phyloP scores from a whole-genome alignment of 2,113 vertebrate species.

The Erythrolamprus reginae region DNA sequence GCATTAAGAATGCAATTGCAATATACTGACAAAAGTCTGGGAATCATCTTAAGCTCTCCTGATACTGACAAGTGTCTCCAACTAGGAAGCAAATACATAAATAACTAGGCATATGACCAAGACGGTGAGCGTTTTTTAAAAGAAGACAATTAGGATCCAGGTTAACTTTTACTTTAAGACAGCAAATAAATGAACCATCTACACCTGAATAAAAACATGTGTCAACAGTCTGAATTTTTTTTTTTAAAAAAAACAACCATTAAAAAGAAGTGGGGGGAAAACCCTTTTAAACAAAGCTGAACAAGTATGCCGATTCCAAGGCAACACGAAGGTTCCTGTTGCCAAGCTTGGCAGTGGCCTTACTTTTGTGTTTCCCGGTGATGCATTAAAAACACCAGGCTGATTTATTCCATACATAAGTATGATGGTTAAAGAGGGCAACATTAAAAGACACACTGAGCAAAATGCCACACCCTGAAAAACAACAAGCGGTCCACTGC shows the following conservation, averaged over 20 bases:
- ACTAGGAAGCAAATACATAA: constrained; percentile 75
- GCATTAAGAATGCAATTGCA: constrained; percentile 73
- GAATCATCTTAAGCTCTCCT: constrained; percentile 67
- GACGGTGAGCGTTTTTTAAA: constrained; percentile 66
- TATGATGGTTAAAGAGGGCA: constrained; percentile 49
- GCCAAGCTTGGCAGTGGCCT: constrained; percentile 59
- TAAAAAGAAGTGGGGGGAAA: constrained; percentile 51
- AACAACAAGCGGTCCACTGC: constrained; percentile 56
- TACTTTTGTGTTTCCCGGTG: constrained; percentile 56
- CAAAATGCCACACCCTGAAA: constrained; percentile 40
- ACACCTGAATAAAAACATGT: constrained; percentile 77
- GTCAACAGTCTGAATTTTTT: constrained; percentile 71
- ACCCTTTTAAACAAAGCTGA: constrained; percentile 67
- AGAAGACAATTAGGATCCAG: constrained; percentile 72
- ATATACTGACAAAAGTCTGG: constrained; percentile 60
- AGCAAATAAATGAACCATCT: constrained; percentile 80
- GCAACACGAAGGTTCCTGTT: constrained; percentile 48
- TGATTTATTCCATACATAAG: constrained; percentile 41
- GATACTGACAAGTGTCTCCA: constrained; percentile 68
- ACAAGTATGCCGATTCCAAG: constrained; percentile 59
- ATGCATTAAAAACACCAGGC: constrained; percentile 44
- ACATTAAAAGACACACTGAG: constrained; percentile 64
- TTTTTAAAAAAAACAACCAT: constrained; percentile 70
- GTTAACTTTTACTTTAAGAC: constrained; percentile 65
- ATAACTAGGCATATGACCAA: constrained; percentile 65